Evolutionary conservation across 2,888 invertebrate species (phyloP).

Genomic region (Erebia aethiops): DNA sequence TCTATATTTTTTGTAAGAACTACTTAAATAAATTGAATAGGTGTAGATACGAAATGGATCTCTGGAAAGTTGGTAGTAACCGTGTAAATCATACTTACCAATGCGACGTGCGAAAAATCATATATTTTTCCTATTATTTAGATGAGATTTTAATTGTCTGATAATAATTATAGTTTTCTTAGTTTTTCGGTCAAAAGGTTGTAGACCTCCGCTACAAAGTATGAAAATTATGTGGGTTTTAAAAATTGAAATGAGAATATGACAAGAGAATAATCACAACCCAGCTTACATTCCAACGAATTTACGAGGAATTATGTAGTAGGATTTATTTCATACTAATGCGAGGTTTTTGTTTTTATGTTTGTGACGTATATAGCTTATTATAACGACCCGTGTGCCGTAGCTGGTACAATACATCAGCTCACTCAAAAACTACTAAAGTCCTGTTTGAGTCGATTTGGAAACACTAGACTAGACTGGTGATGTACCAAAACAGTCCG

Average conservation of each 20-base stretch:
- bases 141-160: too few species aligned
- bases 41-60: background rate
- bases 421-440: too few species aligned
- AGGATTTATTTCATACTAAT: conserved; percentile 8
- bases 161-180: background rate
- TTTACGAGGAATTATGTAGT: conserved; percentile 6
- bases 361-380: background rate
- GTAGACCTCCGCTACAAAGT: conserved; percentile 12
- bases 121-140: too few species aligned
- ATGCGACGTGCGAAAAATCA: too few species aligned
- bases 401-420: background rate
- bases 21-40: too few species aligned
- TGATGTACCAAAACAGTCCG: too few species aligned
- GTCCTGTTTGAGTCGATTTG: background rate
- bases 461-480: background rate
- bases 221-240: background rate
- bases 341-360: conserved; percentile 9
- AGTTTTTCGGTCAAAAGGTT: conserved; percentile 10
- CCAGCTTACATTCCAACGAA: background rate
- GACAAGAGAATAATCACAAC: conserved; percentile 1
- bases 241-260: background rate
- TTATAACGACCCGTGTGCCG: background rate
- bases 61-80: background rate
- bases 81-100: too few species aligned
- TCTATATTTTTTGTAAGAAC: too few species aligned